phyloP scores from a whole-genome alignment of 35 echinoderm and acorn worm species.

The Lytechinus variegatus region DNA sequence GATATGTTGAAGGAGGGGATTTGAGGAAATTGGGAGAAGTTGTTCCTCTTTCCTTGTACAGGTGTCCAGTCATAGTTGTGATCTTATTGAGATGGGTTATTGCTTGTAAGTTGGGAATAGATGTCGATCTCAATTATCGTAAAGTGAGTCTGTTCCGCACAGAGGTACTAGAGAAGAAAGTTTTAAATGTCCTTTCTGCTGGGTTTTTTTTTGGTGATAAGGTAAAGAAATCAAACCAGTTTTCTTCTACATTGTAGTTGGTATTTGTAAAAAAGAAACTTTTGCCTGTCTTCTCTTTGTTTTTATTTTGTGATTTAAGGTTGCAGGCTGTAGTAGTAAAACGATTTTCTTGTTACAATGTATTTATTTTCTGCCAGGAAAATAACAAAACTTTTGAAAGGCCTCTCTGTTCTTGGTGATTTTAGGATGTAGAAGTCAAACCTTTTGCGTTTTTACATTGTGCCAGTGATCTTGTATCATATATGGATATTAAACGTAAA shows the following conservation, averaged over 20 bases:
- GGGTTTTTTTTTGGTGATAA: not conserved
- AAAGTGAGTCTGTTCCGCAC: not conserved
- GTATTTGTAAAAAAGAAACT: not conserved
- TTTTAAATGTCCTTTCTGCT: not conserved
- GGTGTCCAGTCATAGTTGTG: not conserved
- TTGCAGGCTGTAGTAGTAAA: too few species aligned
- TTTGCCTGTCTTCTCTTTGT: too few species aligned
- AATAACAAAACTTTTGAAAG: too few species aligned
- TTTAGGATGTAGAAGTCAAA: too few species aligned
- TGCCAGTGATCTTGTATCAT: too few species aligned
- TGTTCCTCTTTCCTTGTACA: not conserved
- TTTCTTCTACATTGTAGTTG: not conserved
- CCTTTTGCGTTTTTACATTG: too few species aligned
- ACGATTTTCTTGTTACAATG: too few species aligned
- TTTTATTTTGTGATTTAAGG: too few species aligned
- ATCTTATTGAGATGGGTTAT: not conserved
- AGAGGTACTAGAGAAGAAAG: not conserved
- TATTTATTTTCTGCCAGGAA: too few species aligned
- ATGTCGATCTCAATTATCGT: not conserved
- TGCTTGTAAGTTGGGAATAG: not conserved
- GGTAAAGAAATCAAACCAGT: not conserved
- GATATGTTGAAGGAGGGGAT: not conserved
- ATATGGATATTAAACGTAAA: too few species aligned
- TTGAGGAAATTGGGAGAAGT: not conserved
- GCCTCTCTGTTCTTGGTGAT: too few species aligned